phyloP scores from a whole-genome alignment of 1,140 invertebrate species.

The Drosophila azteca region DNA sequence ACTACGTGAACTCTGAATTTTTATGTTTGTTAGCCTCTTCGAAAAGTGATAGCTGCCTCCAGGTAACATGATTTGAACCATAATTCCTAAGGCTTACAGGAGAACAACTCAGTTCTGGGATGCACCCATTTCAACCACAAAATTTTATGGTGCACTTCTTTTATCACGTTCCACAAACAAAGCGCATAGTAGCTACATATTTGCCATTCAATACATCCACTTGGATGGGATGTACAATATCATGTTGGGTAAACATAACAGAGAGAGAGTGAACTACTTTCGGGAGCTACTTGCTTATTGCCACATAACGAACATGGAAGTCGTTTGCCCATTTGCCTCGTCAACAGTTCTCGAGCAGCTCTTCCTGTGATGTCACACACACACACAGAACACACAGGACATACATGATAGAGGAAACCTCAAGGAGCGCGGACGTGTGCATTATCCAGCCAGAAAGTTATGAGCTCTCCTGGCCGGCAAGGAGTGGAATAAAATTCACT shows the following conservation, averaged over 20 bases:
- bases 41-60: too few relatives aligned
- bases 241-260: slow-evolving; percentile 27
- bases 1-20: too few relatives aligned
- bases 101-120: too few relatives aligned
- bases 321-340: slow-evolving; percentile 41
- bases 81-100: too few relatives aligned
- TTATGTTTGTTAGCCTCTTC: too few relatives aligned
- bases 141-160: too few relatives aligned
- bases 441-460: slow-evolving; percentile 41
- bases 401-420: neutral
- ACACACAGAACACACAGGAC: neutral
- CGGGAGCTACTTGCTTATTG: slow-evolving; percentile 12
- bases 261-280: slow-evolving; percentile 4
- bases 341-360: slow-evolving; percentile 19
- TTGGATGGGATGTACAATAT: slow-evolving; percentile 1
- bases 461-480: slow-evolving; percentile 22
- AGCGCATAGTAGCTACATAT: neutral
- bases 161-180: too few relatives aligned
- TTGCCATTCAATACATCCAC: slow-evolving; percentile 1
- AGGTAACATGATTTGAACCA: too few relatives aligned
- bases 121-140: too few relatives aligned
- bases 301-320: slow-evolving; percentile 20
- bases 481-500: slow-evolving; percentile 61
- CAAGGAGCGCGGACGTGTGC: slow-evolving; percentile 32
- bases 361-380: neutral